These are phyloP conservation scores for Elephas maximus DNA, from an alignment of 2,113 vertebrate genomes.

Conservation along the genomic window DNA sequence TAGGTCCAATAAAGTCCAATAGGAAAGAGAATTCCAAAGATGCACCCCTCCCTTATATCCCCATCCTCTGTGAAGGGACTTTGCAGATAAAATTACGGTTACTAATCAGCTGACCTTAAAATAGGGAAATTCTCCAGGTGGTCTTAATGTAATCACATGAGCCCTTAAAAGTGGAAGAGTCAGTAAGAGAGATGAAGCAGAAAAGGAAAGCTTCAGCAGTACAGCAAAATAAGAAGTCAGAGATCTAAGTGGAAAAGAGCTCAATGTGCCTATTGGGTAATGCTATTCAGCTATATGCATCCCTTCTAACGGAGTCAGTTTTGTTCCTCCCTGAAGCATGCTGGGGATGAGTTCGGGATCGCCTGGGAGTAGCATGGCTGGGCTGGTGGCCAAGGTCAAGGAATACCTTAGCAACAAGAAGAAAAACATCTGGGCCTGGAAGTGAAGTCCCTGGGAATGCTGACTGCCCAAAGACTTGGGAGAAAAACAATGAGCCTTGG, in stretches of 20 bases:
- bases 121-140: background rate
- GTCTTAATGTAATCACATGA: background rate
- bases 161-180: background rate
- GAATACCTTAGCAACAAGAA: too few species aligned
- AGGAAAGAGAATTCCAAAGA: background rate
- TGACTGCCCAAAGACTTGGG: too few species aligned
- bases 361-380: too few species aligned
- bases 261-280: background rate
- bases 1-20: too few species aligned
- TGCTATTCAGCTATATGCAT: too few species aligned
- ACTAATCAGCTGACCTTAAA: slow-evolving; percentile 2
- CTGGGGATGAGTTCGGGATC: too few species aligned
- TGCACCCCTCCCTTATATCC: background rate
- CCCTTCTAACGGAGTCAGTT: too few species aligned
- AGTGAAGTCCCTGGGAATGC: too few species aligned
- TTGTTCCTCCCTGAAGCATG: too few species aligned
- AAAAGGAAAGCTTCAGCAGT: background rate
- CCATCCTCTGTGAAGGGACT: background rate
- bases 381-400: too few species aligned
- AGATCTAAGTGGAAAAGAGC: background rate
- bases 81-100: background rate
- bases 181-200: background rate
- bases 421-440: too few species aligned
- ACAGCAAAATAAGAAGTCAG: background rate
- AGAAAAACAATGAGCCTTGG: too few species aligned